Conservation (phyloP, 2,888 invertebrate genomes). For the Dryomyza anilis region DNA sequence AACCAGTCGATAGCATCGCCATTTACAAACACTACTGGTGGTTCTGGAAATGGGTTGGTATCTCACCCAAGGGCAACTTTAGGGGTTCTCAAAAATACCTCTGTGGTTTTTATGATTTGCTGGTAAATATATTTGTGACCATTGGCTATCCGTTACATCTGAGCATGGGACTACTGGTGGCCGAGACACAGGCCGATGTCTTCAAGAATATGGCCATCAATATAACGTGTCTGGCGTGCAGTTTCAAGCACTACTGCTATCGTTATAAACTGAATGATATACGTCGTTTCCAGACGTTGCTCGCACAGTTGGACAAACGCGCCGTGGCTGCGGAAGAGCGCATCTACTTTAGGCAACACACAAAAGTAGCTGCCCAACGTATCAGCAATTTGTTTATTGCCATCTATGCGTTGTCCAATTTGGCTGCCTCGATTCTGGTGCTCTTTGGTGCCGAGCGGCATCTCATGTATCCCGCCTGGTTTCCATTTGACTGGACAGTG, state of each 20-base stretch:
- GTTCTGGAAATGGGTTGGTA: conserved; percentile 32
- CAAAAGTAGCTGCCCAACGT: neutral
- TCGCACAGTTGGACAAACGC: conserved; percentile 29
- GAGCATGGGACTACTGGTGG: conserved; percentile 26
- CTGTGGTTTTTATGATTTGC: conserved; percentile 9
- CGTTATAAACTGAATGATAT: conserved; percentile 31
- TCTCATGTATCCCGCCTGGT: conserved; percentile 38
- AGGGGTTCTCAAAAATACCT: conserved; percentile 14
- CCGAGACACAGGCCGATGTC: conserved; percentile 25
- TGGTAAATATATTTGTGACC: conserved; percentile 26
- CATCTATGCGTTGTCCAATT: conserved; percentile 28
- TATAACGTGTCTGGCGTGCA: conserved; percentile 31
- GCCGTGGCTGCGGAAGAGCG: conserved; percentile 26
- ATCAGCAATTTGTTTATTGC: neutral
- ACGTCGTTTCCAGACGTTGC: conserved; percentile 22
- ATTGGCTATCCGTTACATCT: conserved; percentile 35
- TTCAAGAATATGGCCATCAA: conserved; percentile 37
- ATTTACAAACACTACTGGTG: conserved; percentile 29
- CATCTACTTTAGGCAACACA: conserved; percentile 25
- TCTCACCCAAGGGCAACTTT: conserved; percentile 16
- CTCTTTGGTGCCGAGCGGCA: conserved; percentile 29
- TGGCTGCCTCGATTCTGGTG: conserved; percentile 26
- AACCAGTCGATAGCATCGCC: conserved; percentile 23
- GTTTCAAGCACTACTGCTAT: conserved; percentile 30
- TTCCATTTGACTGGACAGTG: conserved; percentile 35